These are phyloP conservation scores for Staurois parvus DNA, from an alignment of 2,797 vertebrate genomes.

Conservation along the genomic window DNA sequence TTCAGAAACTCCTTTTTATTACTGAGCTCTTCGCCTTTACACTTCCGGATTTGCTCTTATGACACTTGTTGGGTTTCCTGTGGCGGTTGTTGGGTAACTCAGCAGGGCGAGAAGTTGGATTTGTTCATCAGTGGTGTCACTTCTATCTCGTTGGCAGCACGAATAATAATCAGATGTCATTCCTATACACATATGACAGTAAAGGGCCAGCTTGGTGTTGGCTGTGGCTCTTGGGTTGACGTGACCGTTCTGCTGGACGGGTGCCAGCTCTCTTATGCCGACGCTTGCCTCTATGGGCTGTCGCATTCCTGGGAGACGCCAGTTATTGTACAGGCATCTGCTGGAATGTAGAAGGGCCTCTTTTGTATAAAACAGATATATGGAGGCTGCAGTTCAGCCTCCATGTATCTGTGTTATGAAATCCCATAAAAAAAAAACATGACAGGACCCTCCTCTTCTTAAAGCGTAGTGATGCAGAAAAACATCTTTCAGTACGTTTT, in stretches of 20 bases:
- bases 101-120: too few relatives aligned
- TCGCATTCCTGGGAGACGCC: background rate
- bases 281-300: background rate
- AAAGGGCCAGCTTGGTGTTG: background rate
- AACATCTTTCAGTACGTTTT: too few relatives aligned
- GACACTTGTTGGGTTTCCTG: background rate
- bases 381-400: too few relatives aligned
- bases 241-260: background rate
- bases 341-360: background rate
- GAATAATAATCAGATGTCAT: background rate
- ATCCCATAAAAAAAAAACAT: too few relatives aligned
- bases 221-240: background rate
- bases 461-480: too few relatives aligned
- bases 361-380: background rate
- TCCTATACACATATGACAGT: background rate
- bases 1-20: background rate
- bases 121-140: too few relatives aligned
- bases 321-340: too few relatives aligned
- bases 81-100: background rate
- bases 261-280: background rate
- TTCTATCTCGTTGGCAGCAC: background rate
- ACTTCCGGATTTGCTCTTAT: too few relatives aligned
- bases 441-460: too few relatives aligned
- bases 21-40: background rate
- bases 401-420: too few relatives aligned